Base-by-base conservation (phyloP, 2,888 invertebrate species). In the Zaprionus lineosus region DNA sequence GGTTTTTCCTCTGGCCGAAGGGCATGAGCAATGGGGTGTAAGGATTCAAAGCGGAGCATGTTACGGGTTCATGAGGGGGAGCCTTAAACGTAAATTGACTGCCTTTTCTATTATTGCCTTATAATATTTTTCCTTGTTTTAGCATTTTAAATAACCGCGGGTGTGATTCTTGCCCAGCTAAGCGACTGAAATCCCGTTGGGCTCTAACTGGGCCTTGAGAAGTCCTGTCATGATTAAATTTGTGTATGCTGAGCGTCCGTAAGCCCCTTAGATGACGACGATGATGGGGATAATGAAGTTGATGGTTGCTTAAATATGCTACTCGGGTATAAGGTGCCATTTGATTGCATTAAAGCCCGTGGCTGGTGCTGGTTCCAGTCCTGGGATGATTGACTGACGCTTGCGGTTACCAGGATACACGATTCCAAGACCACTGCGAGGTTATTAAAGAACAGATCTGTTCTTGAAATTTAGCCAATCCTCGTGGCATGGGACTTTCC, bases 101-200 rank as follows among this genome's bases (percentile, higher is more conserved):
- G 62, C 44, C 56, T 52, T 43, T 63, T 62, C 55, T 63, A 57
- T 75, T 75, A 73, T 56, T 81, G 52, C 62, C 59, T 68, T 62
- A 67, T 65, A 81, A 78, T 75, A 70, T 82, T 82, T 78, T 72
- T 53, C 58, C 52, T 77, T 73, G 74, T 79, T 72, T 74, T 71
- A 77, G 83, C 74, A 83, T 85, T 85, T 83, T 71, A 82, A 86
- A 87, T 86, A 87, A 74, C 87, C 84, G 87, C 86, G 84, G 86
- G 87, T 84, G 81, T 72, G 71, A 83, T 77, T 78, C 60, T 62
- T 67, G 31, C 58, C 34, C 41, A 24, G 52, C 69, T 44, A 55
- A 70, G 73, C 39, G 33, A 39, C 40, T 59, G 44, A 41, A 56
- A 46, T 59, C 53, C 52, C 57, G 31, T 58, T 44, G 51, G 44